These are phyloP conservation scores for Otocyon megalotis DNA, from an alignment of 2,113 vertebrate genomes.

Conservation along the genomic window DNA sequence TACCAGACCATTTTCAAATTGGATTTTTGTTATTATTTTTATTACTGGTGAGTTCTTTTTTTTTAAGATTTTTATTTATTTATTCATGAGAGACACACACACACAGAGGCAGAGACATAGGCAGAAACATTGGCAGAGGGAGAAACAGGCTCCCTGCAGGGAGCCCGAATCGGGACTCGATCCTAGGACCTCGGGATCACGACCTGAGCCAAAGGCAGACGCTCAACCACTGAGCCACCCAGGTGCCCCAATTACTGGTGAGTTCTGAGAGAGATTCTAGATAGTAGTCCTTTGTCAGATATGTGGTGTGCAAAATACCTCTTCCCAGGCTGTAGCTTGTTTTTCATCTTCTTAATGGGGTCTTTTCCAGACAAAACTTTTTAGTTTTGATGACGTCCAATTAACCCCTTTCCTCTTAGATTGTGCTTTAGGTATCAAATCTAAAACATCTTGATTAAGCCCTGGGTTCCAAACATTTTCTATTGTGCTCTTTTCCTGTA, in stretches of 20 bases:
- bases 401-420: background rate
- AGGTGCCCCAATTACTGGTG: background rate
- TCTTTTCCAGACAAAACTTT: background rate
- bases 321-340: background rate
- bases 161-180: no score
- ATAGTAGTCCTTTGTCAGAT: background rate
- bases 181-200: no score
- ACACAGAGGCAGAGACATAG: no score
- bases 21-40: background rate
- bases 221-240: no score
- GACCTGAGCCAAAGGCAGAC: no score
- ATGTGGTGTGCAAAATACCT: background rate
- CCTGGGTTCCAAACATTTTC: background rate
- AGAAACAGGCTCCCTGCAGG: no score
- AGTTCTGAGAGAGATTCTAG: background rate
- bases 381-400: background rate
- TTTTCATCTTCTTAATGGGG: background rate
- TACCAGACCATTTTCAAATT: background rate
- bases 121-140: no score
- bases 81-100: no score
- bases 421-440: background rate
- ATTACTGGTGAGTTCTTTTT: background rate
- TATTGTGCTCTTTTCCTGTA: background rate
- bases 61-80: no score
- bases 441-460: background rate